Conservation (phyloP, 2,888 invertebrate species). For the Apomyelois bistriatella region DNA sequence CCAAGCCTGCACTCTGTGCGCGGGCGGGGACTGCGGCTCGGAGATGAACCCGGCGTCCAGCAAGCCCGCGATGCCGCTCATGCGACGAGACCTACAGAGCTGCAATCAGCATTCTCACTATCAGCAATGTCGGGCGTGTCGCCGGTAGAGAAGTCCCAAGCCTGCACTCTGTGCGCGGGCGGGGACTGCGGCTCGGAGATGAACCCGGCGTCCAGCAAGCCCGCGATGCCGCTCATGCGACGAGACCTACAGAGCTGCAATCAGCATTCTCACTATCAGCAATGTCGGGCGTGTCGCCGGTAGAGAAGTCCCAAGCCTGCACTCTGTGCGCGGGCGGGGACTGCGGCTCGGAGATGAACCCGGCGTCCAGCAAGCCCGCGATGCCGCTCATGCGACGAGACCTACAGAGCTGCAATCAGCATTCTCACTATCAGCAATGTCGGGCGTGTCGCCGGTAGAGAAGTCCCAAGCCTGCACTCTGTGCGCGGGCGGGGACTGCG, state of each 20-base stretch:
- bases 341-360: conserved; percentile 74
- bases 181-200: conserved; percentile 79
- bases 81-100: too few species aligned
- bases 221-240: too few species aligned
- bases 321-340: conserved; percentile 87
- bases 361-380: conserved; percentile 63
- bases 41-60: conserved; percentile 79
- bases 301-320: conserved; percentile 85
- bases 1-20: conserved; percentile 92
- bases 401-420: too few species aligned
- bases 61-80: conserved; percentile 20
- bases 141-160: conserved; percentile 80
- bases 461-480: conserved; percentile 90
- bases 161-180: conserved; percentile 89
- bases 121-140: conserved; percentile 10
- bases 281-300: conserved; percentile 10
- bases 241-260: too few species aligned
- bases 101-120: too few species aligned
- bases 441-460: conserved; percentile 10
- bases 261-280: too few species aligned
- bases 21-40: conserved; percentile 68
- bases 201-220: conserved; percentile 60
- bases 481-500: conserved; percentile 79
- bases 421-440: conserved; percentile 1
- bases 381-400: conserved; percentile 53